phyloP scores from a whole-genome alignment of 2,113 vertebrate genomes.

The Eonycteris spelaea region DNA sequence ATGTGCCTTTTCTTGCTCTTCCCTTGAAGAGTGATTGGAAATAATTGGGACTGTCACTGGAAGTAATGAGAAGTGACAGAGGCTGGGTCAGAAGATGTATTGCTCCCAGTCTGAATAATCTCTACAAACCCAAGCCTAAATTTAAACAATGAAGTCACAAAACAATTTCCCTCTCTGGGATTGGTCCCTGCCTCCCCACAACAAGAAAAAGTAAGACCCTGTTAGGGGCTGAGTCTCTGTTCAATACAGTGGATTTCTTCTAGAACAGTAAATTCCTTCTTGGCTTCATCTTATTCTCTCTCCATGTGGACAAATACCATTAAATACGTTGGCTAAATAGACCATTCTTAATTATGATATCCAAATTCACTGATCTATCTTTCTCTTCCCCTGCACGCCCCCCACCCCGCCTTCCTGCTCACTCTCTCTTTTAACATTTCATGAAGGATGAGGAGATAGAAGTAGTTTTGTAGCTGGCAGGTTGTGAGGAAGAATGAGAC shows the following conservation, averaged over 20 bases:
- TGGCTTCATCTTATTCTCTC: background rate
- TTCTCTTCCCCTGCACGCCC: background rate
- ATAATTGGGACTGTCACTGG: constrained; percentile 87
- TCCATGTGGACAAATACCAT: background rate
- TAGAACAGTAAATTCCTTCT: background rate
- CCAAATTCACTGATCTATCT: background rate
- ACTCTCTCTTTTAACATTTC: background rate
- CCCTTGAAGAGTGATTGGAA: constrained; percentile 83
- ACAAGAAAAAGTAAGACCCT: background rate
- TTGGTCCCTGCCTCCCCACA: background rate
- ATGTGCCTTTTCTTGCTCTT: constrained; percentile 57
- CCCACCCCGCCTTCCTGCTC: too few relatives aligned
- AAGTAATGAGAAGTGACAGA: constrained; percentile 86
- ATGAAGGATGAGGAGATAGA: background rate
- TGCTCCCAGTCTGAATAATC: constrained; percentile 78
- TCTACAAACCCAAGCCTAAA: constrained; percentile 80
- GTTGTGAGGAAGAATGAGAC: constrained; percentile 38
- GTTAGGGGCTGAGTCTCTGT: background rate
- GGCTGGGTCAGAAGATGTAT: constrained; percentile 79
- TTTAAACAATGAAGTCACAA: constrained; percentile 85
- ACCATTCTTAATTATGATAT: background rate
- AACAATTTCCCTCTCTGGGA: constrained; percentile 79
- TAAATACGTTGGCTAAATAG: background rate
- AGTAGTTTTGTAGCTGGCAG: background rate
- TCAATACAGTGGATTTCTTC: constrained; percentile 29